A percentile compares a stretch with the other conserved stretches of the same genome.
Evolutionary conservation across 2,113 vertebrate genomes (phyloP).

Genomic region (Cettia cetti): DNA sequence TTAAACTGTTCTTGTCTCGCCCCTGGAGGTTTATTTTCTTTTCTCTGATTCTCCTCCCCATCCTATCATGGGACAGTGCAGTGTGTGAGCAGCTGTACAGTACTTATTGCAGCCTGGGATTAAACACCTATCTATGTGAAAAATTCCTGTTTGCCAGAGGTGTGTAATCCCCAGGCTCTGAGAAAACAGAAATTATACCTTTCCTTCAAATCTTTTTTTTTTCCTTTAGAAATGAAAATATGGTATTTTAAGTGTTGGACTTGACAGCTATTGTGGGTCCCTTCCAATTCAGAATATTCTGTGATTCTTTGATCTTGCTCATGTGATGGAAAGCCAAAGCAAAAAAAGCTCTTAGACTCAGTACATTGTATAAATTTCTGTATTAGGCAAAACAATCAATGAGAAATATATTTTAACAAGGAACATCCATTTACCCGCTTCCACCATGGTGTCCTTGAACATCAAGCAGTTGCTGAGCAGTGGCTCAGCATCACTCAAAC

Average conservation of each 20-base stretch:
- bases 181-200: background rate
- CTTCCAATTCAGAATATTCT: background rate
- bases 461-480: too few species aligned
- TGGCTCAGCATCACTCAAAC: background rate
- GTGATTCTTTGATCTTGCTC: background rate
- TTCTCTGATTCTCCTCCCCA: background rate
- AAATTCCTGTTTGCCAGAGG: background rate
- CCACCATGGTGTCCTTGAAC: background rate
- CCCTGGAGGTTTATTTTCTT: background rate
- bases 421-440: background rate
- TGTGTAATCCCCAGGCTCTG: background rate
- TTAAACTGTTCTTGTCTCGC: background rate
- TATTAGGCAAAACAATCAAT: background rate
- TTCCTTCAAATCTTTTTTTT: background rate
- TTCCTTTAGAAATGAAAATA: background rate
- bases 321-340: background rate
- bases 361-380: background rate
- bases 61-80: fast-evolving
- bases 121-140: background rate
- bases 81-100: background rate
- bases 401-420: background rate
- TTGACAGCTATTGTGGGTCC: background rate
- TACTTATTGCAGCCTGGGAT: background rate
- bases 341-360: background rate
- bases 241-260: background rate